Conservation (phyloP, 2,113 vertebrate species). For the Megalops atlanticus region DNA sequence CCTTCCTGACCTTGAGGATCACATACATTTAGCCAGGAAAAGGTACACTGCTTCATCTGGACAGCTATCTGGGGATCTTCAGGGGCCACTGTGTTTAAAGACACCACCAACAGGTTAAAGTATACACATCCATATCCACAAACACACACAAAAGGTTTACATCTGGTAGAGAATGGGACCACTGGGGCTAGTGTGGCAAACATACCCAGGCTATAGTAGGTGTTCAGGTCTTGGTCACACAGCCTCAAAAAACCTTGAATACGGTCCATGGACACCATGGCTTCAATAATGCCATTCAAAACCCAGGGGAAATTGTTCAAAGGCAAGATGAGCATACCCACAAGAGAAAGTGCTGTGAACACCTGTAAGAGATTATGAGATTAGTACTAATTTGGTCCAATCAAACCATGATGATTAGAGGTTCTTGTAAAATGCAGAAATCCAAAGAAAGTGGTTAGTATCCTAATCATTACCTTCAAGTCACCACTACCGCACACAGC, state of each 20-base stretch:
- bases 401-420: background rate
- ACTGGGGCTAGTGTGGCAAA: background rate
- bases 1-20: slow-evolving; percentile 29
- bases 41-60: slow-evolving; percentile 75
- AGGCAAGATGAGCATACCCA: slow-evolving; percentile 89
- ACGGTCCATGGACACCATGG: slow-evolving; percentile 91
- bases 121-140: background rate
- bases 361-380: slow-evolving; percentile 68
- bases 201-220: slow-evolving; percentile 69
- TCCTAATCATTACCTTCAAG: no score
- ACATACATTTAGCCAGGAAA: slow-evolving; percentile 75
- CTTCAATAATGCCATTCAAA: slow-evolving; percentile 86
- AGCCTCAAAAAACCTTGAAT: slow-evolving; percentile 88
- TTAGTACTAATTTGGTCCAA: background rate
- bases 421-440: no score
- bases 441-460: no score
- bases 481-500: no score
- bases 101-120: background rate
- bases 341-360: slow-evolving; percentile 90
- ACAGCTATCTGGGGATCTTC: slow-evolving; percentile 62
- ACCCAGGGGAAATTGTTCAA: slow-evolving; percentile 95
- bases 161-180: background rate
- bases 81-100: slow-evolving; percentile 54
- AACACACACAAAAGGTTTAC: background rate
- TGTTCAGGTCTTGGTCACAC: slow-evolving; percentile 74